A percentile compares a stretch with the other conserved stretches of the same genome.
phyloP scores from a whole-genome alignment of 2,797 vertebrate species.

The Coregonus sp. region DNA sequence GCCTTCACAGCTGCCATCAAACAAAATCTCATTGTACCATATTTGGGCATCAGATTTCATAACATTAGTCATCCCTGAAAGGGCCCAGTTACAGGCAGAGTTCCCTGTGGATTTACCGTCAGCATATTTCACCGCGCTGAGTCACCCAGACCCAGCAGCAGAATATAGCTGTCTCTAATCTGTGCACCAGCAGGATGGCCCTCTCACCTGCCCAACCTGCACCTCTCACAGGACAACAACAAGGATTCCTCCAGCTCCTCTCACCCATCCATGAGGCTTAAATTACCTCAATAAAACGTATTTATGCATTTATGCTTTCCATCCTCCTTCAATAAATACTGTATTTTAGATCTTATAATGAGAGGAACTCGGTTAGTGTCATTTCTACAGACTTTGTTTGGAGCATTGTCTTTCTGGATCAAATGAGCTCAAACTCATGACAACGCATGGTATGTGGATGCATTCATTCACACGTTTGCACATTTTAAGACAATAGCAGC shows the following conservation, averaged over 20 bases:
- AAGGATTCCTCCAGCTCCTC: neutral
- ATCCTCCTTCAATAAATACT: too few relatives aligned
- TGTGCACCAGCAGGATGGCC: neutral
- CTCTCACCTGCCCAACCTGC: neutral
- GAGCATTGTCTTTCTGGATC: neutral
- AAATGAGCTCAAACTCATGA: neutral
- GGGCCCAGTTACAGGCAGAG: neutral
- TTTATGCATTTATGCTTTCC: neutral
- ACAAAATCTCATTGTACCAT: neutral
- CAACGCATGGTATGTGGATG: neutral
- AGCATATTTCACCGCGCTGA: constrained; percentile 31
- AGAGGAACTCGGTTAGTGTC: neutral
- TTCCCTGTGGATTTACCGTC: constrained; percentile 28
- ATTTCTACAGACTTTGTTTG: neutral
- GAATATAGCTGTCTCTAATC: neutral
- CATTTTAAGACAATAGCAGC: neutral
- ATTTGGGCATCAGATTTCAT: constrained; percentile 7
- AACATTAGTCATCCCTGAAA: neutral
- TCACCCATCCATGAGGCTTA: neutral
- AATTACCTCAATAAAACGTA: neutral
- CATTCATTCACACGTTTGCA: neutral
- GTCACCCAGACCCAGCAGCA: constrained; percentile 18
- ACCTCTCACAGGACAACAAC: neutral
- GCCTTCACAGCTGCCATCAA: neutral
- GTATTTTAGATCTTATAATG: neutral